A percentile compares a stretch with the other conserved stretches of the same genome.
Evolutionary conservation across 2,797 vertebrate species (phyloP).

Genomic region (Crypturellus tataupa): DNA sequence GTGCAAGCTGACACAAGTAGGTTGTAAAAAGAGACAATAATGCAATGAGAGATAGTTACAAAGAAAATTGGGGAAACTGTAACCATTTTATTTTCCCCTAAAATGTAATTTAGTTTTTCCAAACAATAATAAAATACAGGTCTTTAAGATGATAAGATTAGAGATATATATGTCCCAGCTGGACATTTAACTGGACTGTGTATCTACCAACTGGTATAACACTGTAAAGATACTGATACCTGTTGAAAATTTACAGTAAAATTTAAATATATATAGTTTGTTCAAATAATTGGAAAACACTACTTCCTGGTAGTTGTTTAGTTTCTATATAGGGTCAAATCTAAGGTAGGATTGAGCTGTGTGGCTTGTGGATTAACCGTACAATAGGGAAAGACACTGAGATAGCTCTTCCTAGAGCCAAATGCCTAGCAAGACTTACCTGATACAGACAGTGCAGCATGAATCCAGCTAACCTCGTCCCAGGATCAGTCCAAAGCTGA

Average conservation of each 20-base stretch:
- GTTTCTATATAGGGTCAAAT: neutral
- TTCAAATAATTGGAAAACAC: neutral
- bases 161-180: neutral
- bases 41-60: constrained; percentile 10
- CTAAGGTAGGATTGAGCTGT: neutral
- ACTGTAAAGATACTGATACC: neutral
- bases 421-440: neutral
- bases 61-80: neutral
- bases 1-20: neutral
- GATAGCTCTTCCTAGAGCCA: neutral
- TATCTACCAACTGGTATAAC: neutral
- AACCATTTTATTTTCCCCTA: constrained; percentile 8
- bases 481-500: neutral
- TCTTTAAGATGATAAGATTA: neutral
- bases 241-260: neutral
- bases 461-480: neutral
- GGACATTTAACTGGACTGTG: neutral
- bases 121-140: neutral
- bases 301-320: neutral
- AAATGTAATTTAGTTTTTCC: constrained; percentile 22
- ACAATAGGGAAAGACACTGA: neutral
- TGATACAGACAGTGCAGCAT: neutral
- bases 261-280: neutral
- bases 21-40: constrained; percentile 7
- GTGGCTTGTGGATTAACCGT: neutral